Base-by-base conservation (phyloP, 2,888 invertebrate species). In the Saturnia pavonia region DNA sequence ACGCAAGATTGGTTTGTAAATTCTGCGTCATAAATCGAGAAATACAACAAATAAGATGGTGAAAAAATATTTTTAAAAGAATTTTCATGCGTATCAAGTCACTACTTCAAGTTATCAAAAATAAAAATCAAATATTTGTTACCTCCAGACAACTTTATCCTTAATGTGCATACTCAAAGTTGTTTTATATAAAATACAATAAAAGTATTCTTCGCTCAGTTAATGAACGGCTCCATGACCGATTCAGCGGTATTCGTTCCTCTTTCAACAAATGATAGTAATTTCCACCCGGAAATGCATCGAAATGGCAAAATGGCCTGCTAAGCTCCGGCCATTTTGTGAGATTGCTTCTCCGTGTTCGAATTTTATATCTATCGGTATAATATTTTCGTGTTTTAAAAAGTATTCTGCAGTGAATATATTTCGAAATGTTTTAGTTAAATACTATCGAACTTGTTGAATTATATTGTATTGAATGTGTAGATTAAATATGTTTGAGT, bases 251-350 rank as follows among this genome's bases (percentile, higher is more conserved):
- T 82, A 80, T 85, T 86, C 86, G 85, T 86, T 87, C 88, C 87
- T 87, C 87, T 88, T 88, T 85, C 85, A 87, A 88, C 88, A 89
- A 92, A 92, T 92, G 91, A 87, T 88, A 90, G 91, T 90, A 88
- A 93, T 91, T 91, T 91, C 89, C 88, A 86, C 78, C 79, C 87
- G 91, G 92, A 91, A 92, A 91, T 92, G 92, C 92, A 92, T 91
- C 88, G 86, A 89, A 91, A 91, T 90, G 88, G 88, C 87, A 86
- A 88, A 92, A 92, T 91, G 88, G 89, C 85, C 88, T 86, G 89
- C 89, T 92, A 91, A 92, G 91, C 88, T 90, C 81, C 82, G 80
- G 80, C 90, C 87, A 91, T 91, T 92, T 88, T 84, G 85, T 77
- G 85, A 85, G 87, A 91, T 91, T 89, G 90, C 88, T 89, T 85